Conservation (phyloP, 2,113 vertebrate species). For the Ondatra zibethicus region DNA sequence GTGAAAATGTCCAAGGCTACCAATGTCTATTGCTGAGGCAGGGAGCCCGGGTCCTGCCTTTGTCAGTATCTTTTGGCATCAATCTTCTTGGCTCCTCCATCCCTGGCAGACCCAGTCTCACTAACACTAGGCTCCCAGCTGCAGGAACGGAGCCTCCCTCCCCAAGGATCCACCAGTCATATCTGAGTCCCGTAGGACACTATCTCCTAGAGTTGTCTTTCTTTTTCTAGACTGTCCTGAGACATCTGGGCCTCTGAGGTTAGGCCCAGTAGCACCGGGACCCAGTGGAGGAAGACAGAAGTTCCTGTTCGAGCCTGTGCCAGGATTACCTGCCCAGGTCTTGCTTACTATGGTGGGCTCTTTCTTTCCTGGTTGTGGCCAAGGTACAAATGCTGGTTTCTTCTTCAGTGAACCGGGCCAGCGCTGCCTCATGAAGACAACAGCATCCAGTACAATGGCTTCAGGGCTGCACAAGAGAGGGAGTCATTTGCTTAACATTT, state of each 20-base stretch:
- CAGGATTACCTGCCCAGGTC: not conserved
- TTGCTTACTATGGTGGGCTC: not conserved
- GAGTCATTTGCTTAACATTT: slow-evolving; percentile 57
- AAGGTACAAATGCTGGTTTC: not conserved
- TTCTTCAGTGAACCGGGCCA: not conserved
- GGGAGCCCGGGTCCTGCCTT: not conserved
- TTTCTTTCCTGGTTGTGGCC: not conserved
- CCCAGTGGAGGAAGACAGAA: not conserved
- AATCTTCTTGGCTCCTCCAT: not conserved
- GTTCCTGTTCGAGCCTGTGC: not conserved
- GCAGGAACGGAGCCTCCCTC: not conserved
- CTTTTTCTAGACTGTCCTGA: not conserved
- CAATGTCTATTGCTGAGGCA: not conserved
- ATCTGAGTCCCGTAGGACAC: not conserved
- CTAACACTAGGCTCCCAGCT: not conserved
- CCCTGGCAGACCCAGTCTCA: not conserved
- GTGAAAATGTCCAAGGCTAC: not conserved
- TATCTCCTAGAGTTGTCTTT: not conserved
- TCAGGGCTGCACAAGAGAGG: not conserved
- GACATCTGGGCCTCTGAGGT: not conserved
- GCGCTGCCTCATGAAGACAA: not conserved
- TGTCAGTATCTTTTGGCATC: not conserved
- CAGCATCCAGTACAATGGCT: not conserved
- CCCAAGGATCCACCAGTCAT: not conserved
- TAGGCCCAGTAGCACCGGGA: not conserved